Conservation (phyloP, 2,888 invertebrate species). For the Himalopsyche japonica region DNA sequence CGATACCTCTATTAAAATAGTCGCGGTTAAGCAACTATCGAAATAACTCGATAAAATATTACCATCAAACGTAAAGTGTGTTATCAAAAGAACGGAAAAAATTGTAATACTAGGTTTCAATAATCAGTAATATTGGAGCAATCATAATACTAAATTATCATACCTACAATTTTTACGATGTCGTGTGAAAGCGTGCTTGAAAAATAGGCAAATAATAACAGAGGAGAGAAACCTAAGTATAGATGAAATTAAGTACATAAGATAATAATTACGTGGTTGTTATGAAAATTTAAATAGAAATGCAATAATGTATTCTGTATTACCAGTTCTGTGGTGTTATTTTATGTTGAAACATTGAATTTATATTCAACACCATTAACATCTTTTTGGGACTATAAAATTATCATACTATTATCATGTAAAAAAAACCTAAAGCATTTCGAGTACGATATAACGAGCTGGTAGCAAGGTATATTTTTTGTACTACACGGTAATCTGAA, state of each 20-base stretch:
- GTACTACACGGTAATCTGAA: neutral
- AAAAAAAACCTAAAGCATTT: neutral
- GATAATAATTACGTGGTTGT: neutral
- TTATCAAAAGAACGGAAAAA: too few relatives aligned
- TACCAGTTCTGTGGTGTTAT: neutral
- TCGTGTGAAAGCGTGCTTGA: neutral
- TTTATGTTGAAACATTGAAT: conserved; percentile 14
- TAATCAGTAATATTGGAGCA: neutral
- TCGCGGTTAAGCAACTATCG: too few relatives aligned
- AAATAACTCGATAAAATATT: too few relatives aligned
- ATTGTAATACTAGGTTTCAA: too few relatives aligned
- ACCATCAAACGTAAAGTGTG: too few relatives aligned
- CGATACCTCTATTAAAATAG: too few relatives aligned
- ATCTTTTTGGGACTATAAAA: conserved; percentile 7
- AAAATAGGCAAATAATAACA: neutral
- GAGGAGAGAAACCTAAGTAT: neutral
- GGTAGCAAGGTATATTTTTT: neutral
- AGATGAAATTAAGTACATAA: neutral
- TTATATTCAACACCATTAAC: conserved; percentile 12
- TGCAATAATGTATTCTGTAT: neutral
- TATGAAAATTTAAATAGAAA: neutral
- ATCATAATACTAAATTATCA: neutral
- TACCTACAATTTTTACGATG: neutral
- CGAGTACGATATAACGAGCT: neutral
- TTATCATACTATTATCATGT: conserved; percentile 14